Percentiles rank a stretch among this genome's conserved stretches.
phyloP scores from a whole-genome alignment of 2,113 vertebrate genomes.

The Sigmodon hispidus region DNA sequence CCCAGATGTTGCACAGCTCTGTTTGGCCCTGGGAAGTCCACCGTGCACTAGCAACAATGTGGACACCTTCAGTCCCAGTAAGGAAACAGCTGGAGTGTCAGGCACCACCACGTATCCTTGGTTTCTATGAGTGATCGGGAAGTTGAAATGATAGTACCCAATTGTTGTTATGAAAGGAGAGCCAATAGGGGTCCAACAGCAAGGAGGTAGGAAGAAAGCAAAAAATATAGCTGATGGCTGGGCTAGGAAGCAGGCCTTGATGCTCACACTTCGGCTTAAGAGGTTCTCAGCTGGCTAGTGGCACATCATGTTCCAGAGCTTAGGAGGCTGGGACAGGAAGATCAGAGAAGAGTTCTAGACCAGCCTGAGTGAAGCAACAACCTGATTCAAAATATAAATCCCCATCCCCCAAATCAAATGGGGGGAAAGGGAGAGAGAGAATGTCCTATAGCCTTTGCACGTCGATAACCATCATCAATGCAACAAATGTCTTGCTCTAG shows the following conservation, averaged over 20 bases:
- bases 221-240: not conserved
- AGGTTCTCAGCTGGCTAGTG: not conserved
- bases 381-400: not conserved
- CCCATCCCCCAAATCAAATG: too few species aligned
- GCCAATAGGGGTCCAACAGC: not conserved
- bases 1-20: not conserved
- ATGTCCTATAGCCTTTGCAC: not conserved
- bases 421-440: not conserved
- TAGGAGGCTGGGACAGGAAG: not conserved
- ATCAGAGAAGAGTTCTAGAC: not conserved
- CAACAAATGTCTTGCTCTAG: slow-evolving; percentile 51
- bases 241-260: slow-evolving; percentile 2
- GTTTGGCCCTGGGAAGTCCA: not conserved
- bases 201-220: not conserved
- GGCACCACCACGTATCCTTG: not conserved
- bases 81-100: not conserved
- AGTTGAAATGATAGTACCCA: not conserved
- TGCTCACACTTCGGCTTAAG: not conserved
- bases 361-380: not conserved
- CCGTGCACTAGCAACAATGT: not conserved
- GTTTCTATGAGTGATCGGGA: not conserved
- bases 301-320: not conserved
- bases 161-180: not conserved
- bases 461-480: not conserved
- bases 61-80: not conserved